Conservation (phyloP, 1,140 invertebrate genomes). For the Hycleus phaleratus region DNA sequence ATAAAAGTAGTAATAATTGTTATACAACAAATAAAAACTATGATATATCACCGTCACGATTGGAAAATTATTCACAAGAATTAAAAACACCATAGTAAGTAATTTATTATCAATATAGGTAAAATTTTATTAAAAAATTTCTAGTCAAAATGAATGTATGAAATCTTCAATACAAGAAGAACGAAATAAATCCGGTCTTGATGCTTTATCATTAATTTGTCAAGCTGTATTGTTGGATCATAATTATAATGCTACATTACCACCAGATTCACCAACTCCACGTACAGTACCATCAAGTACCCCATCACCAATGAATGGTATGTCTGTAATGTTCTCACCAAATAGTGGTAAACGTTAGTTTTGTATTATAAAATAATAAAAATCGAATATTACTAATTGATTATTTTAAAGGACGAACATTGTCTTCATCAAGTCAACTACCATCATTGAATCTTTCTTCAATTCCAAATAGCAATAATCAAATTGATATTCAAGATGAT, state of each 20-base stretch:
- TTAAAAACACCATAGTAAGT: constrained; percentile 12
- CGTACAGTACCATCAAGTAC: constrained; percentile 44
- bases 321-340: constrained; percentile 25
- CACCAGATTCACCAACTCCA: constrained; percentile 47
- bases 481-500: constrained; percentile 43
- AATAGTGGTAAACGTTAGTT: constrained; percentile 17
- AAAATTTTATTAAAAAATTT: too few relatives aligned
- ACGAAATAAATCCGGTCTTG: constrained; percentile 31
- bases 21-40: constrained; percentile 16
- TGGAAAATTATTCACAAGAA: constrained; percentile 18
- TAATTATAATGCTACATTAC: constrained; percentile 69
- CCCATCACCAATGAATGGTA: constrained; percentile 38
- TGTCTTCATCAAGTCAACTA: constrained; percentile 20
- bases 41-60: constrained; percentile 26
- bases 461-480: constrained; percentile 13
- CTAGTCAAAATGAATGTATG: too few relatives aligned
- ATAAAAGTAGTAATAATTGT: constrained; percentile 17
- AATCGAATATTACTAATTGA: not conserved
- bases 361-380: not conserved
- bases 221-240: constrained; percentile 72
- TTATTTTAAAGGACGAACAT: constrained; percentile 16
- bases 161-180: constrained; percentile 12
- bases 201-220: constrained; percentile 36
- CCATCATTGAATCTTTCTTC: constrained; percentile 19
- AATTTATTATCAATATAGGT: not conserved